Conservation (phyloP, 2,113 vertebrate species). For the Daboia siamensis region DNA sequence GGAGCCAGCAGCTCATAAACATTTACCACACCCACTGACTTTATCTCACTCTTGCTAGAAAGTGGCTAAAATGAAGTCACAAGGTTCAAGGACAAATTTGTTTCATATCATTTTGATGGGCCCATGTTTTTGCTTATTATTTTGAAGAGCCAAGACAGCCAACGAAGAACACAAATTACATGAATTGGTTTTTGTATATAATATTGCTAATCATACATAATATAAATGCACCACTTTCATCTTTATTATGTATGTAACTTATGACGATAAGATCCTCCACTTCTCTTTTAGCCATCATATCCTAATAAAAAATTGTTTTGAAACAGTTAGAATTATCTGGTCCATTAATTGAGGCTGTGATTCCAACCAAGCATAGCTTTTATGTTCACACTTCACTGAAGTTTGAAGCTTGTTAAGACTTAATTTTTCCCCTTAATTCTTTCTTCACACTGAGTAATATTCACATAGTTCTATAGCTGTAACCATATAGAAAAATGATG, state of each 20-base stretch:
- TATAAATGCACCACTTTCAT: neutral
- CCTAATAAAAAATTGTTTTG: slow-evolving; percentile 1
- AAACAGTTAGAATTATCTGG: neutral
- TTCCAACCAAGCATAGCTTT: slow-evolving; percentile 10
- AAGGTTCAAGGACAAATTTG: neutral
- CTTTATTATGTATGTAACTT: neutral
- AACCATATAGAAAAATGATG: neutral
- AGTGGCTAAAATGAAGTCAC: neutral
- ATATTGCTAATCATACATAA: neutral
- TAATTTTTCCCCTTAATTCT: neutral
- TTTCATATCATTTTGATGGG: neutral
- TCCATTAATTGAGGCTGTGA: neutral
- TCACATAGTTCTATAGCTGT: neutral
- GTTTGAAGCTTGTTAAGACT: neutral
- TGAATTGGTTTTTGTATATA: neutral
- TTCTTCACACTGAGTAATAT: neutral
- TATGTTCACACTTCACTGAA: neutral
- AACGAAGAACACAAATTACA: neutral
- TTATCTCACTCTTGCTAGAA: neutral
- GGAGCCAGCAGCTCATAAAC: neutral
- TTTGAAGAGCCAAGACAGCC: neutral
- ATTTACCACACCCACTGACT: neutral
- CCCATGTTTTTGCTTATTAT: neutral
- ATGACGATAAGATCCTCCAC: neutral
- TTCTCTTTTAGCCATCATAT: neutral